Evolutionary conservation across 2,113 vertebrate genomes (phyloP).

Genomic region (Tamias sibiricus): DNA sequence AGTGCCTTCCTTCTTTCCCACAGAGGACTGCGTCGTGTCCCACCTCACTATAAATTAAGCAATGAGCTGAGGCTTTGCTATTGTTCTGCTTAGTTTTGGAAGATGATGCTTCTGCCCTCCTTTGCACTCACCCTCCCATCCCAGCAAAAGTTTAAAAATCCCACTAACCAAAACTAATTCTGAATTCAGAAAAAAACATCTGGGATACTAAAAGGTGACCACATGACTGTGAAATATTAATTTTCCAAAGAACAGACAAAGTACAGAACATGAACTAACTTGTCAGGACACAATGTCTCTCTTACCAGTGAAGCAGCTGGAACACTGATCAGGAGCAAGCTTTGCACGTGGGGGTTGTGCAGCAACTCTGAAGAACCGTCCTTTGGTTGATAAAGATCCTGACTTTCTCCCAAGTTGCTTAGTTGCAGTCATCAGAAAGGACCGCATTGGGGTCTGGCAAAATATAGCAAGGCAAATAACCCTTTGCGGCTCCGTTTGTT

Average conservation of each 20-base stretch:
- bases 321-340: background rate
- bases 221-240: conserved; percentile 35
- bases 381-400: background rate
- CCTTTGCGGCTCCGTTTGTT: background rate
- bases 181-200: conserved; percentile 60
- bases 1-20: background rate
- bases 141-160: background rate
- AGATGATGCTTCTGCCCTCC: background rate
- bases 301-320: background rate
- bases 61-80: background rate
- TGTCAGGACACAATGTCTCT: conserved; percentile 20
- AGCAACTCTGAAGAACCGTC: background rate
- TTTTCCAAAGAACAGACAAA: conserved; percentile 45
- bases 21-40: background rate
- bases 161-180: conserved; percentile 34
- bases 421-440: background rate
- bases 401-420: background rate
- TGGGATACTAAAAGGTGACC: conserved; percentile 36
- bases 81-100: background rate
- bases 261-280: conserved; percentile 30
- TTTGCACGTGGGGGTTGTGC: accelerated
- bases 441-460: background rate
- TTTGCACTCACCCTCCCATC: background rate
- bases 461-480: background rate
- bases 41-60: background rate